Evolutionary conservation across 2,888 invertebrate species (phyloP).

Genomic region (Euzetes globulus): DNA sequence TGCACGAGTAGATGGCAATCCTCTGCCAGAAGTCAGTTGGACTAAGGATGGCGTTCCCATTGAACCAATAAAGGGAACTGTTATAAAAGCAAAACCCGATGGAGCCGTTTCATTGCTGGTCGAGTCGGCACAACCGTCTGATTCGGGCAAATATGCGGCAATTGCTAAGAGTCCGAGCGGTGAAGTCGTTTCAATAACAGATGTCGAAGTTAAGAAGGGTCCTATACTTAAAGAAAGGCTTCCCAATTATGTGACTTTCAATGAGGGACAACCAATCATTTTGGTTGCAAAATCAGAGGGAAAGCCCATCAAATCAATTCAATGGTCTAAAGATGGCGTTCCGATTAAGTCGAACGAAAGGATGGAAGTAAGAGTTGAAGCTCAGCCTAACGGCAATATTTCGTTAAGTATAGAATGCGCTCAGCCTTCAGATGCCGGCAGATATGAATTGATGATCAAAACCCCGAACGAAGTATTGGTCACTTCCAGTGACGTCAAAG

Average conservation of each 20-base stretch:
- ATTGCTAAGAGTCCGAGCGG: conserved; percentile 28
- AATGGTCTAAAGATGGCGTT: conserved; percentile 31
- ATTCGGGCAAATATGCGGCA: conserved; percentile 77
- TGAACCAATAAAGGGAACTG: conserved; percentile 47
- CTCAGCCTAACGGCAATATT: conserved; percentile 66
- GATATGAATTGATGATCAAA: conserved; percentile 59
- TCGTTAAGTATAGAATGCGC: conserved; percentile 56
- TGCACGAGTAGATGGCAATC: conserved; percentile 71
- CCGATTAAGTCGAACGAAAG: conserved; percentile 10
- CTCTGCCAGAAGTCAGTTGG: conserved; percentile 87
- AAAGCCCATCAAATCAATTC: background rate
- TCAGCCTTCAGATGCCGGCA: conserved; percentile 66
- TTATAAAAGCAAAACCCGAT: conserved; percentile 58
- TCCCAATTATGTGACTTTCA: conserved; percentile 37
- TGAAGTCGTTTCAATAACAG: conserved; percentile 41
- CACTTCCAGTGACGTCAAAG: background rate
- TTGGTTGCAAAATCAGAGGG: conserved; percentile 13
- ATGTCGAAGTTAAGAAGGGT: conserved; percentile 34
- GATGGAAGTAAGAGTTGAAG: conserved; percentile 43
- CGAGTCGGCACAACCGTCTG: conserved; percentile 55
- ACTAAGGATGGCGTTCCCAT: conserved; percentile 24
- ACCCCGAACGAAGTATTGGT: background rate
- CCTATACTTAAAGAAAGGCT: conserved; percentile 17
- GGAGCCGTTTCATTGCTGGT: conserved; percentile 61
- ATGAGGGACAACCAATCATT: conserved; percentile 15